A percentile compares a stretch with the other conserved stretches of the same genome.
Conservation (phyloP, 2,113 vertebrate genomes). For the Uria lomvia region DNA sequence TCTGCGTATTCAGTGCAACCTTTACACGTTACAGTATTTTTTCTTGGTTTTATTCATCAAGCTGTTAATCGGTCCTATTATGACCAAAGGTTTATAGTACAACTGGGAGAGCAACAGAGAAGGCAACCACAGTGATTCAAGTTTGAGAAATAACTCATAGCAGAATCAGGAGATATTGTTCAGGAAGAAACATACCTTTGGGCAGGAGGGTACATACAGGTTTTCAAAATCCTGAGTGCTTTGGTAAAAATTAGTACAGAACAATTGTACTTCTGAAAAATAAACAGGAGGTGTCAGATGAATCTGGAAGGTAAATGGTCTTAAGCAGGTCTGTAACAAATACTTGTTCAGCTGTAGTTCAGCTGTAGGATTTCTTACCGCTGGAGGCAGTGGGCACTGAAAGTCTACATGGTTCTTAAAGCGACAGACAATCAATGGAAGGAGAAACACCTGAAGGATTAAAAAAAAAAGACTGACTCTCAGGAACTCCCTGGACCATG, state of each 20-base stretch:
- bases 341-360: background rate
- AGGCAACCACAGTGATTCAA: background rate
- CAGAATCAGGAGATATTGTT: background rate
- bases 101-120: background rate
- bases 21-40: background rate
- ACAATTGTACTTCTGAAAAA: background rate
- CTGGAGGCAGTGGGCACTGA: background rate
- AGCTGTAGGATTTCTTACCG: background rate
- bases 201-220: background rate
- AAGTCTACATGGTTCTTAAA: background rate
- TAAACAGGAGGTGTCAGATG: background rate
- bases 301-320: background rate
- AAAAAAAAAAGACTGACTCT: background rate
- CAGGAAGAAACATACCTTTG: background rate
- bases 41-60: background rate
- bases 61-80: background rate
- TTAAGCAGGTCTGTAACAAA: background rate
- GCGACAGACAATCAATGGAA: background rate
- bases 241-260: background rate
- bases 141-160: background rate
- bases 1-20: background rate
- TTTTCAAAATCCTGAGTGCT: background rate
- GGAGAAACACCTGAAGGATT: background rate
- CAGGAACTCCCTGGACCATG: background rate
- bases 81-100: background rate